A percentile compares a stretch with the other conserved stretches of the same genome.
phyloP scores from a whole-genome alignment of 2,888 invertebrate genomes.

The Eurytoma californica region DNA sequence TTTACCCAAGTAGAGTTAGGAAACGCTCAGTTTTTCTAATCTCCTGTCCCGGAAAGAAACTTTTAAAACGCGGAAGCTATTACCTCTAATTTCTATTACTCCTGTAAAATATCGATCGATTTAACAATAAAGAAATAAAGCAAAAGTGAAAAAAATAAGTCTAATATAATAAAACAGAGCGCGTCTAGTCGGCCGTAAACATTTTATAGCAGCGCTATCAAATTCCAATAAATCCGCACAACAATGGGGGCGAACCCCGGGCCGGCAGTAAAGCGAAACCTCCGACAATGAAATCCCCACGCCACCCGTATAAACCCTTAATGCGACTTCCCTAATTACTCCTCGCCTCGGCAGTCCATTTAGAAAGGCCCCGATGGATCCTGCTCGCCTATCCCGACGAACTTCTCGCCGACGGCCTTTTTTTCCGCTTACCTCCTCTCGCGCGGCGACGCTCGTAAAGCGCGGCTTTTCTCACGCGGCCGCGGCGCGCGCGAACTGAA shows the following conservation, averaged over 20 bases:
- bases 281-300: slow-evolving; percentile 12
- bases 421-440: background rate
- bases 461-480: slow-evolving; percentile 42
- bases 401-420: background rate
- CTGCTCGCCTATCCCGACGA: background rate
- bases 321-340: slow-evolving; percentile 11
- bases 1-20: no score
- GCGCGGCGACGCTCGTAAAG: slow-evolving; percentile 40
- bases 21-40: no score
- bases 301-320: background rate
- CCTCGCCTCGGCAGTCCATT: slow-evolving; percentile 1
- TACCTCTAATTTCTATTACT: no score
- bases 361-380: background rate
- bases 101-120: no score
- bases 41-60: no score
- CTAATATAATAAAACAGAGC: no score
- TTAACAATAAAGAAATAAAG: no score
- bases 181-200: no score
- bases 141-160: no score
- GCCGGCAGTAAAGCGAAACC: background rate
- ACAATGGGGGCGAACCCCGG: background rate
- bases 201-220: background rate
- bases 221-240: background rate
- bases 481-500: slow-evolving; percentile 33
- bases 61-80: no score